These are phyloP conservation scores for Lordiphosa clarofinis DNA, from an alignment of 1,140 invertebrate genomes.

Conservation along the genomic window DNA sequence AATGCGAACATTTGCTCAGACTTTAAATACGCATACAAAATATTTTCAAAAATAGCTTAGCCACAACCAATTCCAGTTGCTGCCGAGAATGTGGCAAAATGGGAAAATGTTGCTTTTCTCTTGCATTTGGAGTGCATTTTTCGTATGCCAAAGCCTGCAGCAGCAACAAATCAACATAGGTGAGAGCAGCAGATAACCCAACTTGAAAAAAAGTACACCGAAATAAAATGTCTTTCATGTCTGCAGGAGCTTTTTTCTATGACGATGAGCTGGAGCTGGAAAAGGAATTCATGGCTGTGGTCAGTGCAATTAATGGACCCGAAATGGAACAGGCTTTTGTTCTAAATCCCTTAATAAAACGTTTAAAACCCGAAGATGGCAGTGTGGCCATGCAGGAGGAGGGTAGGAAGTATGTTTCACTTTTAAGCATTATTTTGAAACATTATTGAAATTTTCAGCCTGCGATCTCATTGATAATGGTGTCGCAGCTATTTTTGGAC, in stretches of 20 bases:
- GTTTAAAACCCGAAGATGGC: conserved; percentile 46
- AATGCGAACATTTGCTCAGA: conserved; percentile 2
- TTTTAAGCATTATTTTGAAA: background rate
- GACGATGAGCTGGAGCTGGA: conserved; percentile 78
- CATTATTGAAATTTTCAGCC: conserved; percentile 65
- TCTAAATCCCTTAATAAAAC: conserved; percentile 44
- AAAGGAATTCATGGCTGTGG: conserved; percentile 79
- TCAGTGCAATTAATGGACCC: conserved; percentile 72
- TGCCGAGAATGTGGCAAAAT: conserved; percentile 45
- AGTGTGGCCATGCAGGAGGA: conserved; percentile 58
- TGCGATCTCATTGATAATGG: conserved; percentile 83
- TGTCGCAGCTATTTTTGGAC: conserved; percentile 90
- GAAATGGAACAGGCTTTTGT: conserved; percentile 33
- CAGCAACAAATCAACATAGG: conserved; percentile 69
- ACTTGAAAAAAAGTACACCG: background rate
- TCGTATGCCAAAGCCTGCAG: conserved; percentile 36
- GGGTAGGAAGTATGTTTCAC: conserved; percentile 30
- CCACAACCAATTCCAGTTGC: conserved; percentile 29
- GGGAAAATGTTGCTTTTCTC: conserved; percentile 30
- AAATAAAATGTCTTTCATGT: background rate
- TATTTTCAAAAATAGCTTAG: conserved; percentile 30
- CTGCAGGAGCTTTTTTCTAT: conserved; percentile 79
- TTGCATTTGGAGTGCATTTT: conserved; percentile 61
- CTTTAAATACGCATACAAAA: conserved; percentile 5
- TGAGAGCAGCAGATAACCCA: conserved; percentile 19